Base-by-base conservation (phyloP, 2,888 invertebrate genomes). In the Parasteatoda lunata region DNA sequence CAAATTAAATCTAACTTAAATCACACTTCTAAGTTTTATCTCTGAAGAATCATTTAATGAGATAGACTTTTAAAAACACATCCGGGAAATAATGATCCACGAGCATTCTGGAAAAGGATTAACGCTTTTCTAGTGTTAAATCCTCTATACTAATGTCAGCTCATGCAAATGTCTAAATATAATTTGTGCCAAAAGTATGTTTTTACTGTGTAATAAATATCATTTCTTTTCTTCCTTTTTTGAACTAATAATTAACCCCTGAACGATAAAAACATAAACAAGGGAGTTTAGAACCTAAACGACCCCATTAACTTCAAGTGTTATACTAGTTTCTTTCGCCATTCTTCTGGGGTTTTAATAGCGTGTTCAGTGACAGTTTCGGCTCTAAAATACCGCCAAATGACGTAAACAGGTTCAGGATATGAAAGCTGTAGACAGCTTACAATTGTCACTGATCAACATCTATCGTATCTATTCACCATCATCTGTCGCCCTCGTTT, bases 181-280 rank as follows among this genome's bases (percentile, higher is more conserved):
- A 64, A 76, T 82, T 13, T 72, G 82, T 76, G 76, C 64, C 76
- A 76, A 77, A 77, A 80, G 66, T 70, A 65, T 65, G 69, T 66
- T 75, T 75, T 75, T 75, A 64, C 64, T 7, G 68, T 54, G 75
- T 68, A 68, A 81, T 73, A 81, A 81, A 81, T 75, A 82, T 69
- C 69, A 45, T 54, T 66, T 64, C 69, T 54, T 47, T 71, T 71
- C 13, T 79, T 71, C 47, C 15, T 51, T 65, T 72, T 15, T 52
- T 64, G 76, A 83, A 68, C 84, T 66, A 78, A 77, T 78, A 84
- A 78, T 84, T 78, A 78, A 78, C 84, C 78, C 78, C 68, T 78
- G 68, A 72, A 77, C 77, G 66, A 52, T 71, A 48, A 65, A 66
- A 68, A 66, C 54, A 78, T 78, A 78, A 84, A 78, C 83, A 84